A percentile compares a stretch with the other conserved stretches of the same genome.
phyloP scores from a whole-genome alignment of 2,888 invertebrate genomes.

The Fissipunctia ypsillon region DNA sequence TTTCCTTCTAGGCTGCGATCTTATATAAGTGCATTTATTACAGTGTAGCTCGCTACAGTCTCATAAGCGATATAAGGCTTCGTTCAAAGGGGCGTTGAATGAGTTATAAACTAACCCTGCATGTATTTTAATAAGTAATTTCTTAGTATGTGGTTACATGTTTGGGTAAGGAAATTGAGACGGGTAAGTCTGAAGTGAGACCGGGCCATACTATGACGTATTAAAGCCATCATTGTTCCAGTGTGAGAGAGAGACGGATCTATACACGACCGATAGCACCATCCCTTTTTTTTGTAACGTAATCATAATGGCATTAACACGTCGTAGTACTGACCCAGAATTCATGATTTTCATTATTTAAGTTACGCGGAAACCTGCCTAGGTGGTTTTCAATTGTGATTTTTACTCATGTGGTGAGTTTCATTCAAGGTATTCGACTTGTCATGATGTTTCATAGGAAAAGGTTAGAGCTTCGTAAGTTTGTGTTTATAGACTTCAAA shows the following conservation, averaged over 20 bases:
- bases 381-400: neutral
- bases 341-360: neutral
- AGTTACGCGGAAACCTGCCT: neutral
- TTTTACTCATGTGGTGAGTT: neutral
- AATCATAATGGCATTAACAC: too few species aligned
- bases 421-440: neutral
- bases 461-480: neutral
- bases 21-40: constrained; percentile 78
- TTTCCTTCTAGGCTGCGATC: constrained; percentile 78
- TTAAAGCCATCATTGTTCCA: too few species aligned
- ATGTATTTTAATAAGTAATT: constrained; percentile 58
- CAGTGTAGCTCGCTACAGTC: constrained; percentile 62
- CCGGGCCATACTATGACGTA: too few species aligned
- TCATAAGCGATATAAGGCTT: constrained; percentile 66
- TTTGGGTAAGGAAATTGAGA: constrained; percentile 20
- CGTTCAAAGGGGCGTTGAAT: constrained; percentile 64
- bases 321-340: too few species aligned
- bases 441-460: neutral
- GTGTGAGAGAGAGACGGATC: too few species aligned
- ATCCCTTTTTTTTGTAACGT: too few species aligned
- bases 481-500: neutral
- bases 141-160: constrained; percentile 19
- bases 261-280: too few species aligned
- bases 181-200: too few species aligned
- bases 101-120: constrained; percentile 59